These are phyloP conservation scores for Apotomis turbidana DNA, from an alignment of 2,888 invertebrate species.

Conservation along the genomic window DNA sequence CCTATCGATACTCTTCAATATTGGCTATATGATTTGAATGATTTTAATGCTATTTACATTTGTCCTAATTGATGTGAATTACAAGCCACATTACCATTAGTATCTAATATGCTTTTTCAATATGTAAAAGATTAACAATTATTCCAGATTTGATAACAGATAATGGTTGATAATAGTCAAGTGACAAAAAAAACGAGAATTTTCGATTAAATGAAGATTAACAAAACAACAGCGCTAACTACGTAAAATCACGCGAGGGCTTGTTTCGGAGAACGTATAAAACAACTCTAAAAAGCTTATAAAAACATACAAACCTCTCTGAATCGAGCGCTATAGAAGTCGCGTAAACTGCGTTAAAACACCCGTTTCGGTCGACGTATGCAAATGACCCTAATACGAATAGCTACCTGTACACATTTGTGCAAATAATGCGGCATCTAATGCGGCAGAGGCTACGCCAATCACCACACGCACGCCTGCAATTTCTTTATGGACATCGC, in stretches of 20 bases:
- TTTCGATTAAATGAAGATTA: too few species aligned
- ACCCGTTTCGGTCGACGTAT: neutral
- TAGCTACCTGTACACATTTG: conserved; percentile 22
- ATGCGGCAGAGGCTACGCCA: conserved; percentile 38
- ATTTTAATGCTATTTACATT: too few species aligned
- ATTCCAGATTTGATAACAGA: too few species aligned
- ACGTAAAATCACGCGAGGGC: too few species aligned
- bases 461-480: conserved; percentile 46
- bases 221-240: too few species aligned
- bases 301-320: neutral
- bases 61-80: too few species aligned
- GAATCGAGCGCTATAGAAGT: neutral
- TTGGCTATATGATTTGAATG: too few species aligned
- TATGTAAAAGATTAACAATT: too few species aligned
- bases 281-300: neutral
- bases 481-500: conserved; percentile 46
- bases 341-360: neutral
- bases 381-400: conserved; percentile 16
- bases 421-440: conserved; percentile 41
- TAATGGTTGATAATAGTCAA: too few species aligned
- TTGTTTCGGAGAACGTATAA: neutral
- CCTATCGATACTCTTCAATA: neutral
- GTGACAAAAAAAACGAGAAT: too few species aligned
- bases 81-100: too few species aligned
- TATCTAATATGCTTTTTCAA: too few species aligned